Conservation (phyloP, 30 jellyfish, hydroid and myxozoan species). For the Chironex yamaguchii region DNA sequence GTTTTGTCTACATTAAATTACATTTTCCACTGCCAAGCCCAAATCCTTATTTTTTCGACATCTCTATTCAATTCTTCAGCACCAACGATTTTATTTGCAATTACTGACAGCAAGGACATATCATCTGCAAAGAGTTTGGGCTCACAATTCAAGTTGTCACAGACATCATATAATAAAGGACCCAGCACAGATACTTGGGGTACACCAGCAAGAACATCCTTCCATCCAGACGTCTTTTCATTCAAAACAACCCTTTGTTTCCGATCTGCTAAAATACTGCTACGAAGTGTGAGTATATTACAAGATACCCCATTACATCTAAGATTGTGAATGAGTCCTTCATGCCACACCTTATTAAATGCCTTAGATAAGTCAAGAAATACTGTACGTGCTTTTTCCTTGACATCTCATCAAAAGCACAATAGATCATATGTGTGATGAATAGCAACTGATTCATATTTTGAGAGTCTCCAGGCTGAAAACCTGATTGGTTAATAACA, state of each 20-base stretch:
- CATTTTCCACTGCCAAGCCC: slow-evolving; percentile 29
- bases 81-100: neutral
- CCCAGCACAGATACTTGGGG: slow-evolving; percentile 72
- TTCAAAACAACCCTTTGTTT: slow-evolving; percentile 42
- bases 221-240: slow-evolving; percentile 49
- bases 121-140: slow-evolving; percentile 48
- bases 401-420: slow-evolving; percentile 50
- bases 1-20: slow-evolving; percentile 12
- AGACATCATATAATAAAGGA: slow-evolving; percentile 32
- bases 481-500: slow-evolving; percentile 21
- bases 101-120: slow-evolving; percentile 46
- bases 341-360: slow-evolving; percentile 42
- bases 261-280: neutral
- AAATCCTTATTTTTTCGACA: slow-evolving; percentile 18
- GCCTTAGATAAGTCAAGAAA: slow-evolving; percentile 59
- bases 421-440: slow-evolving; percentile 19
- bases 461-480: slow-evolving; percentile 33
- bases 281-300: neutral
- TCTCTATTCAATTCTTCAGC: slow-evolving; percentile 45
- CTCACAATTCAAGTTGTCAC: slow-evolving; percentile 4
- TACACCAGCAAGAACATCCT: slow-evolving; percentile 16
- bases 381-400: slow-evolving; percentile 35
- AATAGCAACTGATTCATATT: slow-evolving; percentile 1
- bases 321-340: slow-evolving; percentile 31
- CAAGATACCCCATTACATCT: slow-evolving; percentile 26